Percentiles rank a stretch among this genome's conserved stretches.
Conservation (phyloP, 2,113 vertebrate genomes). For the Cheirogaleus medius region DNA sequence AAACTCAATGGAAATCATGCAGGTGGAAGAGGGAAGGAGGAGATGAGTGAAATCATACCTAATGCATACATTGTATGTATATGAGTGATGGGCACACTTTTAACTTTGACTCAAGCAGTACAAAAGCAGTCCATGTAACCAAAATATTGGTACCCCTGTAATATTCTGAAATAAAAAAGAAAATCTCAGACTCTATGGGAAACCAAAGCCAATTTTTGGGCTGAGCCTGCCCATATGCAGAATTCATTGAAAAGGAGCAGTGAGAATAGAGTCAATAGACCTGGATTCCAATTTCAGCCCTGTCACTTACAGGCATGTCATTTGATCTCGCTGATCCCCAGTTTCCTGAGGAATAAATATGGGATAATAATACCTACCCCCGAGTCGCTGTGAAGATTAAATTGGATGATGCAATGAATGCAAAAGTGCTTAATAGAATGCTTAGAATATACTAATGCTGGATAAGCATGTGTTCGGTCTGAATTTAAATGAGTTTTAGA, state of each 20-base stretch:
- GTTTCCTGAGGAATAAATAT: slow-evolving; percentile 11
- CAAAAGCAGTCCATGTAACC: no score
- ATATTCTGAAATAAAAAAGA: background rate
- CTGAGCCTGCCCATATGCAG: background rate
- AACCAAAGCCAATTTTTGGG: background rate
- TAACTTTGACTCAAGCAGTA: no score
- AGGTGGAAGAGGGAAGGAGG: no score
- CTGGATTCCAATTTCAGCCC: background rate
- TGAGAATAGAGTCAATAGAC: background rate
- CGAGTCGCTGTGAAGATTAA: slow-evolving; percentile 28
- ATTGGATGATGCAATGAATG: slow-evolving; percentile 3
- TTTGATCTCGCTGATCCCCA: background rate
- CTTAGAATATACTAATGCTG: slow-evolving; percentile 42
- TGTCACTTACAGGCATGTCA: background rate
- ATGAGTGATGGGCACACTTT: no score
- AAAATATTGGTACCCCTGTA: no score
- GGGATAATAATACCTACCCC: slow-evolving; percentile 29
- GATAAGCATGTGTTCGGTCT: slow-evolving; percentile 24
- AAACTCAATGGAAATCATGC: no score
- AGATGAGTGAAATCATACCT: no score
- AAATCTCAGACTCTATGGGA: background rate
- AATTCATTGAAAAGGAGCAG: background rate
- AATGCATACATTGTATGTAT: no score
- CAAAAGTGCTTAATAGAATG: slow-evolving; percentile 43
- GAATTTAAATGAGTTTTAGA: slow-evolving; percentile 62